Evolutionary conservation across 2,113 vertebrate genomes (phyloP).

Genomic region (Myotis yumanensis): DNA sequence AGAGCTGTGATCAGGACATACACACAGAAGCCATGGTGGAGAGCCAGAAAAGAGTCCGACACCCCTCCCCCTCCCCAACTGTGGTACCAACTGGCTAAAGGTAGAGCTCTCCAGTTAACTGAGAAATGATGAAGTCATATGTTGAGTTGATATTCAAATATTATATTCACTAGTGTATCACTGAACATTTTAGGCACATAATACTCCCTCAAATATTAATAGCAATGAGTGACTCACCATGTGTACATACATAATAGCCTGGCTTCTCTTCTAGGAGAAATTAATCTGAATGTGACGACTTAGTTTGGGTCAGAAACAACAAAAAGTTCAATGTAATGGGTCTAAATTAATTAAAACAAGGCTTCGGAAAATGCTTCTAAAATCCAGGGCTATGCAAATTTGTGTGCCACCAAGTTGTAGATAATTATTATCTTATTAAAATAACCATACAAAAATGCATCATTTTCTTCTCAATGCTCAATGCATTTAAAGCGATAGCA

Average conservation of each 20-base stretch:
- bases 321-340: neutral
- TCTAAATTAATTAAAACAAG: conserved; percentile 27
- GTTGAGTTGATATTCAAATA: neutral
- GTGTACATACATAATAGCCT: neutral
- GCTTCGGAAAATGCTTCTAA: neutral
- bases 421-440: conserved; percentile 18
- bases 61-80: neutral
- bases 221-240: neutral
- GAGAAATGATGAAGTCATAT: neutral
- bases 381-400: neutral
- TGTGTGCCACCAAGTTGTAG: neutral
- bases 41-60: neutral
- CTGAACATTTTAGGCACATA: neutral
- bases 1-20: neutral
- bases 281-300: neutral
- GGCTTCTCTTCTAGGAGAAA: neutral
- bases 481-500: conserved; percentile 3
- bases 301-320: conserved; percentile 25
- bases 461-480: neutral
- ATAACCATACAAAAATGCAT: neutral
- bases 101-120: neutral
- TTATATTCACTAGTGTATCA: neutral
- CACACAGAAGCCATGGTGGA: neutral
- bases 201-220: neutral
- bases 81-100: neutral